A percentile compares a stretch with the other conserved stretches of the same genome.
Conservation (phyloP, 2,888 invertebrate genomes). For the Ceramica pisi region DNA sequence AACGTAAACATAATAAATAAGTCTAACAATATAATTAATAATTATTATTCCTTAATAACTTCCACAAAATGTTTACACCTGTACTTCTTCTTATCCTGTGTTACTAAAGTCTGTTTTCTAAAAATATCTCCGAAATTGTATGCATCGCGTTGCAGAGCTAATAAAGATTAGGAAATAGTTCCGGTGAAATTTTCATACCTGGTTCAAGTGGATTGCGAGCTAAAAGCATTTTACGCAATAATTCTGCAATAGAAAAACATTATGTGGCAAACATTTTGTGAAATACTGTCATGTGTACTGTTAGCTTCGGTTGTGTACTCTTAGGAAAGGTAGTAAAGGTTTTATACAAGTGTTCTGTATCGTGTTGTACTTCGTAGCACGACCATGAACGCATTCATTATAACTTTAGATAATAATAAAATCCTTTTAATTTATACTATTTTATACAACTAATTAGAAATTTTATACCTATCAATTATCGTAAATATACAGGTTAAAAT, state of each 20-base stretch:
- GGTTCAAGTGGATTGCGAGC: constrained; percentile 44
- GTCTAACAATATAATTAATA: constrained; percentile 3
- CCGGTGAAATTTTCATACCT: constrained; percentile 65
- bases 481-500: no score
- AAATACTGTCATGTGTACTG: constrained; percentile 9
- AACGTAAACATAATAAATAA: constrained; percentile 38
- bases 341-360: not conserved
- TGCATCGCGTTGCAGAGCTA: constrained; percentile 35
- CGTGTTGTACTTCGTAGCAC: no score
- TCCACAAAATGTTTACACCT: constrained; percentile 27
- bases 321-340: not conserved
- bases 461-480: no score
- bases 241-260: constrained; percentile 30
- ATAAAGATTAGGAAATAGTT: constrained; percentile 67
- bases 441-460: no score
- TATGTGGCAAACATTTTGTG: constrained; percentile 20
- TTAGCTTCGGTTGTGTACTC: not conserved
- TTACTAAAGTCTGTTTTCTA: constrained; percentile 34
- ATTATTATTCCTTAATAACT: constrained; percentile 14
- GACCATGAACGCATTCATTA: no score
- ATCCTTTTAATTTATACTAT: no score
- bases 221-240: constrained; percentile 61
- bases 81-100: constrained; percentile 48
- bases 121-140: constrained; percentile 52
- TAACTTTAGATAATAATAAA: no score